A percentile compares a stretch with the other conserved stretches of the same genome.
Conservation (phyloP, 2,888 invertebrate genomes). For the Acrocyrtus sp. region DNA sequence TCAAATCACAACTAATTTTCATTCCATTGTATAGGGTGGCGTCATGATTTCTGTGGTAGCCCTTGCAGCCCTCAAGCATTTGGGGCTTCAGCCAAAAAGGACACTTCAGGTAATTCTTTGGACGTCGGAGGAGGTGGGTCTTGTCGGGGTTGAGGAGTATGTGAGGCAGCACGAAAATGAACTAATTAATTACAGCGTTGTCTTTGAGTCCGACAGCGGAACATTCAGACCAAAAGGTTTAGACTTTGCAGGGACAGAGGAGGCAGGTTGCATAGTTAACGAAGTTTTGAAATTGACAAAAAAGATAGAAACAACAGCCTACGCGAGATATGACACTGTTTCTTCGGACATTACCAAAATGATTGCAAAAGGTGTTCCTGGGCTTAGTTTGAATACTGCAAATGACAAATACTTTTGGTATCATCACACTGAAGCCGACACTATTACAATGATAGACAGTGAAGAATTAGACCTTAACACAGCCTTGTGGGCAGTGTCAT, state of each 20-base stretch:
- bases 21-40: slow-evolving; percentile 72
- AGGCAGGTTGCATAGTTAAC: slow-evolving; percentile 75
- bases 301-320: slow-evolving; percentile 71
- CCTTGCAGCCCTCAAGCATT: slow-evolving; percentile 73
- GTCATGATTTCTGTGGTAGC: slow-evolving; percentile 82
- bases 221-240: slow-evolving; percentile 77
- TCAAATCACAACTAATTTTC: no score
- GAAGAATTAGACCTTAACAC: slow-evolving; percentile 76
- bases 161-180: slow-evolving; percentile 72
- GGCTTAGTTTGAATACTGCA: slow-evolving; percentile 74
- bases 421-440: slow-evolving; percentile 73
- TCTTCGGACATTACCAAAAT: slow-evolving; percentile 74
- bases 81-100: slow-evolving; percentile 74
- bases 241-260: slow-evolving; percentile 72
- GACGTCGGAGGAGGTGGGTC: slow-evolving; percentile 83
- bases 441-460: slow-evolving; percentile 79
- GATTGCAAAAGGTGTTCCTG: slow-evolving; percentile 75
- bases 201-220: slow-evolving; percentile 86
- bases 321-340: slow-evolving; percentile 69
- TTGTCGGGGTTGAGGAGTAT: slow-evolving; percentile 71
- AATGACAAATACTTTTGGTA: slow-evolving; percentile 77
- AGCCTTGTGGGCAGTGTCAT: slow-evolving; percentile 80
- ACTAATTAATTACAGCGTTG: slow-evolving; percentile 75
- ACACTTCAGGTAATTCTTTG: slow-evolving; percentile 81
- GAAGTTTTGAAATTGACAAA: slow-evolving; percentile 75